A percentile compares a stretch with the other conserved stretches of the same genome.
phyloP scores from a whole-genome alignment of 2,113 vertebrate species.

The Strigops habroptila region DNA sequence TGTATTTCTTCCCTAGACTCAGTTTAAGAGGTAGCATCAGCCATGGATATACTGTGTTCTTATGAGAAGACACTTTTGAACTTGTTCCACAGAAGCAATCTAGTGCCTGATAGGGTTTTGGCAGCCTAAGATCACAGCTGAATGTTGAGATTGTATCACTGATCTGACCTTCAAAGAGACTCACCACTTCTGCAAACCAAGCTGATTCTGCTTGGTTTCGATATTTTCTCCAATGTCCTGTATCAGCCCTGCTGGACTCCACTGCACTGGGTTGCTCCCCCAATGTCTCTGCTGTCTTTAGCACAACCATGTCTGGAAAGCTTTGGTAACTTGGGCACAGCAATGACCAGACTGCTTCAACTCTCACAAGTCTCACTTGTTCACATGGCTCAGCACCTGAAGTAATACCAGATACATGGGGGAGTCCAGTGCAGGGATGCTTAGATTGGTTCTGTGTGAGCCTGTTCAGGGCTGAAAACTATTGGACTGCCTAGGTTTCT shows the following conservation, averaged over 20 bases:
- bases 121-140: not conserved
- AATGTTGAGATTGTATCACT: not conserved
- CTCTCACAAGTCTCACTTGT: not conserved
- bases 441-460: not conserved
- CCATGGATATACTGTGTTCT: not conserved
- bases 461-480: not conserved
- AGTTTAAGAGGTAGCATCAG: not conserved
- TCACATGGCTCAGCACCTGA: not conserved
- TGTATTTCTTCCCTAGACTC: not conserved
- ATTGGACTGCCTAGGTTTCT: not conserved
- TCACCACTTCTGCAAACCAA: not conserved
- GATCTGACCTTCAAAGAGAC: not conserved
- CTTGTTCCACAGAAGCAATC: not conserved
- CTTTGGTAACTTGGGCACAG: not conserved
- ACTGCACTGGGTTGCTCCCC: not conserved
- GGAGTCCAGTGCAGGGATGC: not conserved
- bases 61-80: not conserved
- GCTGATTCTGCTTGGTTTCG: not conserved
- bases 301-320: not conserved
- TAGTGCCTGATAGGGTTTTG: not conserved
- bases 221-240: not conserved
- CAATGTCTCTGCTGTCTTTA: not conserved
- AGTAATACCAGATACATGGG: not conserved
- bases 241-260: not conserved
- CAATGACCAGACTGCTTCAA: not conserved